A percentile compares a stretch with the other conserved stretches of the same genome.
These are phyloP conservation scores for Xiphorhynchus elegans DNA, from an alignment of 2,113 vertebrate genomes.

Conservation along the genomic window DNA sequence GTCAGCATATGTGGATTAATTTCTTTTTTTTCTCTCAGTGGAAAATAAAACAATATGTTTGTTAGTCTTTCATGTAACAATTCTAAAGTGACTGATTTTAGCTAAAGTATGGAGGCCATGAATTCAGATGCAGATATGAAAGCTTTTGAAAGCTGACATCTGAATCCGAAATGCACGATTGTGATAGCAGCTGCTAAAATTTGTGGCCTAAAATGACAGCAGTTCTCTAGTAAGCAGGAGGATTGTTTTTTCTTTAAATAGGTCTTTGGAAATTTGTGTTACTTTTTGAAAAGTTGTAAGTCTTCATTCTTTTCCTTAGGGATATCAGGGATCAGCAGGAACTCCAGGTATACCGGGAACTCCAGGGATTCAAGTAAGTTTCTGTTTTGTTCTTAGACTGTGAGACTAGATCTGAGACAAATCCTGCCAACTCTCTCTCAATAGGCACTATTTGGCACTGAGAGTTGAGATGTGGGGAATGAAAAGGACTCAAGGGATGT, in stretches of 20 bases:
- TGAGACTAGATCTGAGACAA: background rate
- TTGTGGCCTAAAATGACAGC: background rate
- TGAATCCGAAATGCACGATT: background rate
- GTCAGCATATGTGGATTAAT: background rate
- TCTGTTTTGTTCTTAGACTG: background rate
- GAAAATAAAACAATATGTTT: background rate
- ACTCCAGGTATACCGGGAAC: slow-evolving; percentile 82
- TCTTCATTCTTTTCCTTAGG: slow-evolving; percentile 74
- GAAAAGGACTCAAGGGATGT: background rate
- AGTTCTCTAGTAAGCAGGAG: background rate
- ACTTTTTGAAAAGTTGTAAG: background rate
- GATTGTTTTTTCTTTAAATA: background rate
- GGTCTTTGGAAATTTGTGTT: background rate
- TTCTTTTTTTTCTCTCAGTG: background rate
- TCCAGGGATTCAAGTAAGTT: slow-evolving; percentile 84
- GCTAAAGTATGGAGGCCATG: background rate
- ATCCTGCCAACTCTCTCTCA: background rate
- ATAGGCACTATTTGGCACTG: background rate
- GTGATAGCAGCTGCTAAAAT: background rate
- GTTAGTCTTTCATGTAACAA: background rate
- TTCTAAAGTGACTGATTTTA: background rate
- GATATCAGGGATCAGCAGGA: slow-evolving; percentile 84
- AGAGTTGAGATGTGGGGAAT: background rate
- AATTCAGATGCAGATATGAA: background rate
- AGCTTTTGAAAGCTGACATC: background rate